phyloP scores from a whole-genome alignment of 2,888 invertebrate genomes.

The Watsonalla cultraria region DNA sequence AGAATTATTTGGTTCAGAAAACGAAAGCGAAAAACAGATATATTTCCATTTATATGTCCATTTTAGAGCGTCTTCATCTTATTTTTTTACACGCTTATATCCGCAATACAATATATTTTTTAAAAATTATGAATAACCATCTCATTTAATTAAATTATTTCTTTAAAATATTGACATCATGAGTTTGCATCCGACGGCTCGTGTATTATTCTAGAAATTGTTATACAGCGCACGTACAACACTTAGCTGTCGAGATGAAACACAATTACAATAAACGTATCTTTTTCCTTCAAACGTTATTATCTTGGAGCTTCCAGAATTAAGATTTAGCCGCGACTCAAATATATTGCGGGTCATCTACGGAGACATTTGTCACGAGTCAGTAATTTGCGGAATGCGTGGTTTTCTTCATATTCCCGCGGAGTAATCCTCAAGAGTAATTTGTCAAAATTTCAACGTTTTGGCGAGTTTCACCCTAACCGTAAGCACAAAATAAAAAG shows the following conservation, averaged over 20 bases:
- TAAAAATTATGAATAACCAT: not conserved
- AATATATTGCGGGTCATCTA: conserved; percentile 55
- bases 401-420: conserved; percentile 60
- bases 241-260: conserved; percentile 2
- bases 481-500: too few relatives aligned
- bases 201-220: not conserved
- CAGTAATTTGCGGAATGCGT: conserved; percentile 60
- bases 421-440: conserved; percentile 55
- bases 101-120: too few relatives aligned
- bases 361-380: conserved; percentile 49
- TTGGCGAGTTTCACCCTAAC: conserved; percentile 29
- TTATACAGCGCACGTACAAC: not conserved
- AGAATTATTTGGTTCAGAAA: not conserved
- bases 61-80: too few relatives aligned
- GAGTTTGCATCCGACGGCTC: too few relatives aligned
- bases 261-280: conserved; percentile 15
- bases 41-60: too few relatives aligned
- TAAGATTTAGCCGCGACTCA: conserved; percentile 36
- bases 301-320: conserved; percentile 31
- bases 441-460: conserved; percentile 65
- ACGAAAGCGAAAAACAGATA: too few relatives aligned
- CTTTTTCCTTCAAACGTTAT: conserved; percentile 13
- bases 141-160: too few relatives aligned
- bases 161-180: too few relatives aligned
- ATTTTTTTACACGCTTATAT: too few relatives aligned